phyloP scores from a whole-genome alignment of 53 echinoderm and acorn worm species.

The Apostichopus leukothele region DNA sequence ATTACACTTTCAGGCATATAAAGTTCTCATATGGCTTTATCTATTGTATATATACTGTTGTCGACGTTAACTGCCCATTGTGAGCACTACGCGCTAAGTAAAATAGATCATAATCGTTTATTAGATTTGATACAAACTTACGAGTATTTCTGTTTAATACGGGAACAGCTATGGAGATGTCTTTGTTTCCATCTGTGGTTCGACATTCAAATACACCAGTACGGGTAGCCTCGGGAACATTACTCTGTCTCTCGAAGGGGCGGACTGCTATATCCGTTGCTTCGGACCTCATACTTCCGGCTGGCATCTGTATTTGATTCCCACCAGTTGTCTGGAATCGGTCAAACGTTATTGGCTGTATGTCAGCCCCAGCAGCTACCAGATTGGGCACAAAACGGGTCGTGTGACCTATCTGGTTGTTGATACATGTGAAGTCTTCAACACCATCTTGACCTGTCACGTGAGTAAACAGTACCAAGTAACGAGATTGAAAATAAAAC shows the following conservation, averaged over 20 bases:
- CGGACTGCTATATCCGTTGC: neutral
- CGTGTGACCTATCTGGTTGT: neutral
- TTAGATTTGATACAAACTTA: neutral
- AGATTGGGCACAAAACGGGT: neutral
- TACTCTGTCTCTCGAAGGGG: neutral
- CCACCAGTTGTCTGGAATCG: slow-evolving; percentile 7
- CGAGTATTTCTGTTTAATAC: neutral
- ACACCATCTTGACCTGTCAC: neutral
- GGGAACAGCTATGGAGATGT: neutral
- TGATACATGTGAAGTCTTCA: slow-evolving; percentile 6
- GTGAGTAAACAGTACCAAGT: neutral
- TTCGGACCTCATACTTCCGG: neutral
- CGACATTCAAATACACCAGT: neutral
- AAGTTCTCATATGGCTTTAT: too few relatives aligned
- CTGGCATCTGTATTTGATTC: neutral
- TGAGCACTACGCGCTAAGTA: too few relatives aligned
- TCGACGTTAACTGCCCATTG: too few relatives aligned
- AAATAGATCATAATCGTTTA: too few relatives aligned
- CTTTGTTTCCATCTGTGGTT: neutral
- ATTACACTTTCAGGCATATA: too few relatives aligned
- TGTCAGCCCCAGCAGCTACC: neutral
- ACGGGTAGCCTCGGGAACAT: neutral
- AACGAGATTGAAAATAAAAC: too few relatives aligned
- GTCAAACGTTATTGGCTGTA: neutral
- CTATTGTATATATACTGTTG: too few relatives aligned